phyloP scores from a whole-genome alignment of 2,888 invertebrate genomes.

The Orchesellides sinensis region DNA sequence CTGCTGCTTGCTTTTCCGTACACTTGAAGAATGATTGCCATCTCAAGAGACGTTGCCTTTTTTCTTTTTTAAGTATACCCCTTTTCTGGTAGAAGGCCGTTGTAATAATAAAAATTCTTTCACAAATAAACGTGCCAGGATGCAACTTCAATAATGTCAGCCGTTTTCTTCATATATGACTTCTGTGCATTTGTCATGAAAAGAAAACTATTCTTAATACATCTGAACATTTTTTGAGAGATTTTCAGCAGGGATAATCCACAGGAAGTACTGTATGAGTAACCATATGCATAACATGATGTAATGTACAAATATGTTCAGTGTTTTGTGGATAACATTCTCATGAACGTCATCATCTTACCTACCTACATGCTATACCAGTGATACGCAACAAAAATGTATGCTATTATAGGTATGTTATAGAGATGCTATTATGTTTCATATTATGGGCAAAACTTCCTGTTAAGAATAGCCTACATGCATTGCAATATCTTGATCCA shows the following conservation, averaged over 20 bases:
- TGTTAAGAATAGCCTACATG: too few species aligned
- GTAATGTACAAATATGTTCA: too few species aligned
- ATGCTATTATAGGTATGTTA: too few species aligned
- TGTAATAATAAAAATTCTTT: conserved; percentile 14
- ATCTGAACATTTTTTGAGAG: conserved; percentile 15
- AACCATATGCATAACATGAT: too few species aligned
- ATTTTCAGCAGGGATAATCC: not conserved
- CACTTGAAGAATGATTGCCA: conserved; percentile 33
- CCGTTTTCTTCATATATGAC: not conserved
- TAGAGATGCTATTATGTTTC: too few species aligned
- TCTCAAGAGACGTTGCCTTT: conserved; percentile 29
- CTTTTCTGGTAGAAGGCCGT: not conserved
- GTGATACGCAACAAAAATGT: too few species aligned
- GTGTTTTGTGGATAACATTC: too few species aligned
- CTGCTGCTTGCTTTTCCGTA: not conserved
- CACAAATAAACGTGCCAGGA: conserved; percentile 56
- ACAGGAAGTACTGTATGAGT: too few species aligned
- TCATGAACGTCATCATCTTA: too few species aligned
- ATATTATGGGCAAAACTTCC: too few species aligned
- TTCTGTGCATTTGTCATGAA: conserved; percentile 12
- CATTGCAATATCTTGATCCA: too few species aligned
- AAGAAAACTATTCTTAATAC: conserved; percentile 10
- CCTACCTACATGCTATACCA: too few species aligned
- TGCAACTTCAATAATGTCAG: not conserved
- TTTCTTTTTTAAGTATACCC: not conserved